Conservation (phyloP, 2,888 invertebrate genomes). For the Ochropleura plecta region DNA sequence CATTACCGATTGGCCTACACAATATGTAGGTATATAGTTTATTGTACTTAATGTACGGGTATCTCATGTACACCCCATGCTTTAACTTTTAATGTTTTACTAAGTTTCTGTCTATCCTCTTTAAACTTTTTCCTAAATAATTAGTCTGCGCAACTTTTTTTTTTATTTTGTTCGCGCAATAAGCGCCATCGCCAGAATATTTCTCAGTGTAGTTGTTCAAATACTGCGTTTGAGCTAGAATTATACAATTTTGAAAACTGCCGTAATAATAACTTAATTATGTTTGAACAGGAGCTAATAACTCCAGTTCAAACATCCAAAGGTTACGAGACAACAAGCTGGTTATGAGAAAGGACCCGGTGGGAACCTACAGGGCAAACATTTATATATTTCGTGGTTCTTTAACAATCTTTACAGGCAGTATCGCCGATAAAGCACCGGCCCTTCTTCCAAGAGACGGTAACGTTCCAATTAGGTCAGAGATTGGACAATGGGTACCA, state of each 20-base stretch:
- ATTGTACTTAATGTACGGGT: background rate
- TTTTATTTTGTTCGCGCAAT: background rate
- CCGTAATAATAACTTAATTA: background rate
- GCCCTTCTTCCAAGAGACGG: slow-evolving; percentile 6
- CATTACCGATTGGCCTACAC: background rate
- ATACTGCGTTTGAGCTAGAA: background rate
- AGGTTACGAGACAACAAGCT: background rate
- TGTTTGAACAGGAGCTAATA: background rate
- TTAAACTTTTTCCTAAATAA: background rate
- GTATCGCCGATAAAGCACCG: background rate
- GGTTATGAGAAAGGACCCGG: background rate
- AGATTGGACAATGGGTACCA: slow-evolving; percentile 31
- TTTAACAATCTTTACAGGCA: background rate
- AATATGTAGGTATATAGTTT: background rate
- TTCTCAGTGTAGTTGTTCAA: background rate
- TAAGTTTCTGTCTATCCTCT: too few species aligned
- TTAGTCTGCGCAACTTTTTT: background rate
- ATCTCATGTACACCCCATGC: background rate
- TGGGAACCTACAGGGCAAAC: background rate
- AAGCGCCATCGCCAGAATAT: background rate
- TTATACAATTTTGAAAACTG: background rate
- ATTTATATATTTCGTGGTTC: background rate
- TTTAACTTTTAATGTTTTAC: background rate
- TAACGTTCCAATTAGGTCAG: slow-evolving; percentile 28
- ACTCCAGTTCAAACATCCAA: background rate